Conservation (phyloP, 2,113 vertebrate species). For the Gambusia holbrooki region DNA sequence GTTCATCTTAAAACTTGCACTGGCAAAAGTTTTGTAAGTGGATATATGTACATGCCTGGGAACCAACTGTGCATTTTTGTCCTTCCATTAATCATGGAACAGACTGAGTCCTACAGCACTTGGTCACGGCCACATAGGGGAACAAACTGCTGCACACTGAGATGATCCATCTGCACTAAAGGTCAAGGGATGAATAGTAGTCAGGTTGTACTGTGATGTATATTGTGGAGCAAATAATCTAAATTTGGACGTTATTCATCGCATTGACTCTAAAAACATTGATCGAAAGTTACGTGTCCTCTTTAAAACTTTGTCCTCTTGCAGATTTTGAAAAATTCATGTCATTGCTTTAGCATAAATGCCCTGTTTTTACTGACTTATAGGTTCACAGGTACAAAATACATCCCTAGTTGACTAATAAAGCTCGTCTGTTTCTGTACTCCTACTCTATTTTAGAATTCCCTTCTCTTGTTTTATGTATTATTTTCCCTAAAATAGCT, state of each 20-base stretch:
- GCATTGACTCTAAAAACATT: background rate
- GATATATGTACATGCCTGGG: constrained; percentile 20
- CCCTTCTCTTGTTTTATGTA: constrained; percentile 17
- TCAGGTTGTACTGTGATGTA: constrained; percentile 22
- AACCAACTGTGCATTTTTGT: constrained; percentile 41
- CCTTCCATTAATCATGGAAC: constrained; percentile 69
- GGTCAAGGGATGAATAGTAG: constrained; percentile 41
- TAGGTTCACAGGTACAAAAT: constrained; percentile 23
- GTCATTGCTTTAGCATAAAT: constrained; percentile 12
- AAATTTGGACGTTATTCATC: constrained; percentile 32
- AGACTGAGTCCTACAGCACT: constrained; percentile 49
- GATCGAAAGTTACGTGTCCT: background rate
- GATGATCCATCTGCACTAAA: constrained; percentile 42
- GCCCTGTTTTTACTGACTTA: constrained; percentile 2
- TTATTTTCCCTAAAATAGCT: constrained; percentile 30
- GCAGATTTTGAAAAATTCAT: constrained; percentile 5
- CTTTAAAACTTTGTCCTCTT: constrained; percentile 2
- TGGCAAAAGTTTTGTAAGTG: background rate
- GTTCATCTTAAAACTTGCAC: constrained; percentile 1
- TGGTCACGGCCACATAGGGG: constrained; percentile 49
- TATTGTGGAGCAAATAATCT: constrained; percentile 6
- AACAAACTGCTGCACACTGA: constrained; percentile 40
- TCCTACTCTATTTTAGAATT: background rate
- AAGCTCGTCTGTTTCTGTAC: constrained; percentile 23
- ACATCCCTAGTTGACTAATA: constrained; percentile 34